Percentiles rank a stretch among this genome's conserved stretches.
Conservation (phyloP, 2,113 vertebrate genomes). For the Felis chaus region DNA sequence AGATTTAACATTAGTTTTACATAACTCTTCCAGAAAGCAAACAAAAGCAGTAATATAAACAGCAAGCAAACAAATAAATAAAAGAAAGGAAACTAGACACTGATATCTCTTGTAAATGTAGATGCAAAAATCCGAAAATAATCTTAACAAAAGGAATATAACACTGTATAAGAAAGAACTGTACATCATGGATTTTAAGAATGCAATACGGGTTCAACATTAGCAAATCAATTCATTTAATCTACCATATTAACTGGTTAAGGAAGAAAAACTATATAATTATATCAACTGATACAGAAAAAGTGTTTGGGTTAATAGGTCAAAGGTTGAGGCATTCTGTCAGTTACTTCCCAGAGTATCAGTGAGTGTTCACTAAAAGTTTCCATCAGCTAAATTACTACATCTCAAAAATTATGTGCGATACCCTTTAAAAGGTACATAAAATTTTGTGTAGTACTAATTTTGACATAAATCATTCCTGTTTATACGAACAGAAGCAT, state of each 20-base stretch:
- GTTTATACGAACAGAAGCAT: slow-evolving; percentile 12
- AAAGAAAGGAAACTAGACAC: background rate
- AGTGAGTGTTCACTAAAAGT: background rate
- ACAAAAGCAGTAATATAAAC: background rate
- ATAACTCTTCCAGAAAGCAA: background rate
- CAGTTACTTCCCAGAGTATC: background rate
- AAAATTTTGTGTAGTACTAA: slow-evolving; percentile 19
- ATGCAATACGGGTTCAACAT: background rate
- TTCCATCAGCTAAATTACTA: background rate
- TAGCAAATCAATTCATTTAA: background rate
- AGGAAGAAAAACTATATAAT: background rate
- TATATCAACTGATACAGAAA: background rate
- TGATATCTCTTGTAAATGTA: background rate
- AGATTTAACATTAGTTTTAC: background rate
- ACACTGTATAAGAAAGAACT: background rate
- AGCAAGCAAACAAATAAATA: background rate
- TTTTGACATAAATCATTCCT: slow-evolving; percentile 32
- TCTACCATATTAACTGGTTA: background rate
- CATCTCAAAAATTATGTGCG: background rate
- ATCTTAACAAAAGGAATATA: background rate
- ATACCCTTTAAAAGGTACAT: background rate
- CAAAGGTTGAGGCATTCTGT: background rate
- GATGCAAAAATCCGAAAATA: background rate
- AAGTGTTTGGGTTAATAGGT: background rate
- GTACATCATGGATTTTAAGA: background rate